These are phyloP conservation scores for Drosophila sucinea DNA, from an alignment of 1,140 invertebrate species.

Conservation along the genomic window DNA sequence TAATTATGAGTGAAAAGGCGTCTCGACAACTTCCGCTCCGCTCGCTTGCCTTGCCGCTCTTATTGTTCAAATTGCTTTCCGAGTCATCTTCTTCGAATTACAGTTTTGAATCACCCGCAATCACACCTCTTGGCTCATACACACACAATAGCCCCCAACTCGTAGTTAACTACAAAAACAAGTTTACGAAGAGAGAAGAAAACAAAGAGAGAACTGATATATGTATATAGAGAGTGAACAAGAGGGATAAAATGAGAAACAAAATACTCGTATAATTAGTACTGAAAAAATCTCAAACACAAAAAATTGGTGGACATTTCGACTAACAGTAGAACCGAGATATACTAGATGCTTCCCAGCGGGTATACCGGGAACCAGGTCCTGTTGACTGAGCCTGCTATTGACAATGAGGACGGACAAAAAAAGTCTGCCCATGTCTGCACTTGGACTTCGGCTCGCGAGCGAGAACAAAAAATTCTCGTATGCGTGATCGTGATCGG, in stretches of 20 bases:
- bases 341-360: neutral
- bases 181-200: constrained; percentile 35
- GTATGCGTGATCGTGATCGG: constrained; percentile 22
- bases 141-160: constrained; percentile 5
- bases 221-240: neutral
- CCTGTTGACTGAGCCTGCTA: neutral
- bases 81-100: constrained; percentile 59
- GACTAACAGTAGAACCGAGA: neutral
- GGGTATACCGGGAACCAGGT: neutral
- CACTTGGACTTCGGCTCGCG: constrained; percentile 5
- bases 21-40: constrained; percentile 65
- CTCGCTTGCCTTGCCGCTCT: constrained; percentile 47
- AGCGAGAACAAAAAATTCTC: constrained; percentile 13
- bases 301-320: neutral
- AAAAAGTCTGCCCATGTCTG: constrained; percentile 8
- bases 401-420: neutral
- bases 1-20: constrained; percentile 64
- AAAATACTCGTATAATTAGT: constrained; percentile 51
- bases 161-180: constrained; percentile 25
- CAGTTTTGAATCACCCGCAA: constrained; percentile 60
- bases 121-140: constrained; percentile 42
- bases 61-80: constrained; percentile 56
- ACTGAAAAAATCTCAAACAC: constrained; percentile 34
- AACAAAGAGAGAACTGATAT: neutral
- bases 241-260: constrained; percentile 36